Evolutionary conservation across 35 echinoderm and acorn worm species (phyloP).

Genomic region (Chiridota heheva): DNA sequence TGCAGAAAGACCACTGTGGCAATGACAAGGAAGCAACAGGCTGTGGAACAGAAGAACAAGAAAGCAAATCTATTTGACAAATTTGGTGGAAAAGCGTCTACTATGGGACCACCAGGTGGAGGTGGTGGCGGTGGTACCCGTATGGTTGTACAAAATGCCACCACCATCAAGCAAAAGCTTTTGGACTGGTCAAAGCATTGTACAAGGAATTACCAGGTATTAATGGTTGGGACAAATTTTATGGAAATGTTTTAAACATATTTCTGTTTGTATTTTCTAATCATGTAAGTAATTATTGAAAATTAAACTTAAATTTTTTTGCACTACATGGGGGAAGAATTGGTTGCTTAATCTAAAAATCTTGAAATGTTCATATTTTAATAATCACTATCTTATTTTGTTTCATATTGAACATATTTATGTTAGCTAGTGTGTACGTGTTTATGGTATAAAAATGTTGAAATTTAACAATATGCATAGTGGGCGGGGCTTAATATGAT

Average conservation of each 20-base stretch:
- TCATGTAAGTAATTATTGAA: background rate
- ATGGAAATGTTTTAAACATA: background rate
- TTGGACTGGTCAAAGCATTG: conserved; percentile 78
- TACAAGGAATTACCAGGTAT: conserved; percentile 76
- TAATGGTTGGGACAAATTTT: too few species aligned
- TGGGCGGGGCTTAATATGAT: too few species aligned
- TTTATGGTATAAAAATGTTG: too few species aligned
- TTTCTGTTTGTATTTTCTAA: background rate
- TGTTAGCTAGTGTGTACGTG: too few species aligned
- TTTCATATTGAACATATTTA: too few species aligned
- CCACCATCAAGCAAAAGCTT: conserved; percentile 86
- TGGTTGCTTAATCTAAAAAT: too few species aligned
- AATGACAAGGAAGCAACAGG: conserved; percentile 70
- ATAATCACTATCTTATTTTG: background rate
- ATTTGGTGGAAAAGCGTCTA: conserved; percentile 78
- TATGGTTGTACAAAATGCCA: conserved; percentile 79
- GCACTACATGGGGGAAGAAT: too few species aligned
- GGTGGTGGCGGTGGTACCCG: conserved; percentile 35
- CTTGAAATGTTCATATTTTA: too few species aligned
- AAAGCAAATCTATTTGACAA: conserved; percentile 83
- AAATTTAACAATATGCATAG: too few species aligned
- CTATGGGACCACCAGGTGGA: conserved; percentile 15
- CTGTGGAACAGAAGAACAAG: conserved; percentile 55
- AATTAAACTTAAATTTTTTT: background rate
- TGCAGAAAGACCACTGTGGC: conserved; percentile 69